These are phyloP conservation scores for Acrobasis repandana DNA, from an alignment of 2,888 invertebrate genomes.

Conservation along the genomic window DNA sequence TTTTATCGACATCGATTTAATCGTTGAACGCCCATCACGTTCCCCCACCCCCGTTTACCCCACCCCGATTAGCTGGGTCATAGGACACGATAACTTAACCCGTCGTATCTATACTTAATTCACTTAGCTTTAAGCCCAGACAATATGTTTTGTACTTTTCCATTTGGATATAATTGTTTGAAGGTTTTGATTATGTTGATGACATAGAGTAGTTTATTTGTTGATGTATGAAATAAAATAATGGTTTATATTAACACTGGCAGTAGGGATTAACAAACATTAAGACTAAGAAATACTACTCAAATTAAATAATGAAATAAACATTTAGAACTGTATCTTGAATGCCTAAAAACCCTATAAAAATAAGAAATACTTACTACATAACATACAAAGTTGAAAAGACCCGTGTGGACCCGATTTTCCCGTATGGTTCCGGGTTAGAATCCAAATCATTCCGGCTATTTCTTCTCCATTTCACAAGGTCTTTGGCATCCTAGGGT, in stretches of 20 bases:
- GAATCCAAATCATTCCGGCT: no score
- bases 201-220: neutral
- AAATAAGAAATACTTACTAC: no score
- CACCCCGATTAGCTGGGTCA: constrained; percentile 71
- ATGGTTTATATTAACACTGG: neutral
- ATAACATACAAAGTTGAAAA: no score
- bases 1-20: constrained; percentile 42
- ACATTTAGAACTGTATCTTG: no score
- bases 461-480: no score
- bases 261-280: neutral
- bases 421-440: no score
- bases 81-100: constrained; percentile 65
- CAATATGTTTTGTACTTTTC: constrained; percentile 8
- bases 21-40: constrained; percentile 39
- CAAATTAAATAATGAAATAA: no score
- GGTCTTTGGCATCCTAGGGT: no score
- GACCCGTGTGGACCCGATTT: no score
- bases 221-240: neutral
- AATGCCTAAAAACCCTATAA: no score
- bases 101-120: constrained; percentile 54
- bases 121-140: constrained; percentile 36
- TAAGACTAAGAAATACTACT: no score
- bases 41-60: constrained; percentile 50
- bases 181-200: constrained; percentile 1
- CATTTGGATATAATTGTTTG: constrained; percentile 9